A percentile compares a stretch with the other conserved stretches of the same genome.
These are phyloP conservation scores for Zaprionus vittiger DNA, from an alignment of 1,140 invertebrate genomes.

Conservation along the genomic window DNA sequence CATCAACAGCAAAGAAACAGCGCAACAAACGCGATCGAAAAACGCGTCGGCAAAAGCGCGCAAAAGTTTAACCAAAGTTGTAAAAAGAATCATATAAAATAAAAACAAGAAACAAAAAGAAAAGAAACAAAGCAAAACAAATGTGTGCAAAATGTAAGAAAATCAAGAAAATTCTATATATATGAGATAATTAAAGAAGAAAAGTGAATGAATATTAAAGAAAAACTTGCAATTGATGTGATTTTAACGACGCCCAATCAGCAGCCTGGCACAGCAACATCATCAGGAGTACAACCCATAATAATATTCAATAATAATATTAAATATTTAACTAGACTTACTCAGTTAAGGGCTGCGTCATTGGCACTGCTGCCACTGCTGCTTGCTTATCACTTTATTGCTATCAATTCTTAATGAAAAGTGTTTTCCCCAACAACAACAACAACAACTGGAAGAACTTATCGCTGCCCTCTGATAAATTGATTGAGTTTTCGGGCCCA, in stretches of 20 bases:
- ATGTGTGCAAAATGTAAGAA: constrained; percentile 47
- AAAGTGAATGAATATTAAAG: constrained; percentile 14
- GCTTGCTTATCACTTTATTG: constrained; percentile 75
- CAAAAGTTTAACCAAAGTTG: constrained; percentile 25
- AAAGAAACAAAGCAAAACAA: constrained; percentile 49
- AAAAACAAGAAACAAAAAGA: constrained; percentile 41
- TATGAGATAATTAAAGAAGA: constrained; percentile 10
- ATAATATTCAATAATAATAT: constrained; percentile 13
- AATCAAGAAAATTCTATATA: constrained; percentile 14
- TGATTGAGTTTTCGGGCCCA: constrained; percentile 65
- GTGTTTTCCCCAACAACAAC: constrained; percentile 60
- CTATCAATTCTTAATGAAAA: constrained; percentile 79
- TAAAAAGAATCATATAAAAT: neutral
- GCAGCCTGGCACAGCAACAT: neutral
- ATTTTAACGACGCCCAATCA: constrained; percentile 39
- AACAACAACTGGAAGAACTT: constrained; percentile 41
- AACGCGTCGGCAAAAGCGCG: constrained; percentile 72
- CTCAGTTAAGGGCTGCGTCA: constrained; percentile 23
- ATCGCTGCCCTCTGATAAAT: constrained; percentile 70
- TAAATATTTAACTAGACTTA: constrained; percentile 27
- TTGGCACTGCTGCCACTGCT: constrained; percentile 21
- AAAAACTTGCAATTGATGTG: constrained; percentile 43
- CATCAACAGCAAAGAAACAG: constrained; percentile 43
- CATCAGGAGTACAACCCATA: too few relatives aligned
- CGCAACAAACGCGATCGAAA: constrained; percentile 33